These are phyloP conservation scores for Tetragnatha versicolor DNA, from an alignment of 1,140 invertebrate species.

Conservation along the genomic window DNA sequence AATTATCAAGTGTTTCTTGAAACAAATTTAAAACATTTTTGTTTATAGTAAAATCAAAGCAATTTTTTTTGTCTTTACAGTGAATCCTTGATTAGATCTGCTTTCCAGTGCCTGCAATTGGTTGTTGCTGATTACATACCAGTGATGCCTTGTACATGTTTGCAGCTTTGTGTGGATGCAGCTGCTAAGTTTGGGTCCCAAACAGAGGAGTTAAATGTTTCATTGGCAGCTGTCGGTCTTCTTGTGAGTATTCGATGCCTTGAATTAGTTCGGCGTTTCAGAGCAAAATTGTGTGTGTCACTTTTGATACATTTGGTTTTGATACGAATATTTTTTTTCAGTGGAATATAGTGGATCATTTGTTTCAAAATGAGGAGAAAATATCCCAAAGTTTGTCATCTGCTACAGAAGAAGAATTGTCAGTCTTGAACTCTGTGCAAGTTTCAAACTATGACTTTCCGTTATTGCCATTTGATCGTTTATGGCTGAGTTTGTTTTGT, in stretches of 20 bases:
- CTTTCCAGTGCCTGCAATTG: conserved; percentile 94
- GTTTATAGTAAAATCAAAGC: too few relatives aligned
- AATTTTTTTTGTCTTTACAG: conserved; percentile 68
- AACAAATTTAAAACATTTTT: too few relatives aligned
- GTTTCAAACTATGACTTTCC: conserved; percentile 35
- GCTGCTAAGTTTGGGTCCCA: conserved; percentile 96
- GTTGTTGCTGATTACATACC: conserved; percentile 96
- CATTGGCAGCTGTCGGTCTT: conserved; percentile 94
- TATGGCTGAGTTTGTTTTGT: conserved; percentile 95
- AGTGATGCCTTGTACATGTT: conserved; percentile 83
- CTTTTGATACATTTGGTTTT: too few relatives aligned
- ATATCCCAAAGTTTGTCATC: conserved; percentile 75
- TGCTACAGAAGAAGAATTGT: conserved; percentile 60
- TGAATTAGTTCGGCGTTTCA: background rate
- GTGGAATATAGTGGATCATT: conserved; percentile 98
- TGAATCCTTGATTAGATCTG: conserved; percentile 88
- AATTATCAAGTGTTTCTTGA: too few relatives aligned
- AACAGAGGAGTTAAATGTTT: conserved; percentile 96
- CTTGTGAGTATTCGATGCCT: conserved; percentile 73
- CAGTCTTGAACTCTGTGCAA: conserved; percentile 21
- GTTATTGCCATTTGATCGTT: conserved; percentile 83
- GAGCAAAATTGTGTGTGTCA: too few relatives aligned
- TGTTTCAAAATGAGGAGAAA: conserved; percentile 93
- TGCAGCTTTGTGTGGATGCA: conserved; percentile 91
- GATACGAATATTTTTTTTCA: conserved; percentile 67